These are phyloP conservation scores for Aptenodytes patagonicus DNA, from an alignment of 2,113 vertebrate species.

Conservation along the genomic window DNA sequence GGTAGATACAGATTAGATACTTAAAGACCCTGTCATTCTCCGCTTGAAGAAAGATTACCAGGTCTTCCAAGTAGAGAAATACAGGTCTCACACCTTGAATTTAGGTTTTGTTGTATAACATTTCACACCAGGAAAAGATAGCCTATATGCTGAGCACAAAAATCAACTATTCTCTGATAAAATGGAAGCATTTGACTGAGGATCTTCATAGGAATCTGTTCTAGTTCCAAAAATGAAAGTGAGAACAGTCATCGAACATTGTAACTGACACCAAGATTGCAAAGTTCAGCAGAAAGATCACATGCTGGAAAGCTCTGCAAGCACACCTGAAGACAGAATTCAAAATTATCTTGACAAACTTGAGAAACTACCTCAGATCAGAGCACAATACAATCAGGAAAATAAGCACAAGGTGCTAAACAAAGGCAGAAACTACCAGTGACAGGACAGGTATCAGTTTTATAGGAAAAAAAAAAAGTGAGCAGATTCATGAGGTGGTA, in stretches of 20 bases:
- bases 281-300: background rate
- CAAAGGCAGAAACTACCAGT: background rate
- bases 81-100: background rate
- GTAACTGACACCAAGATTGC: background rate
- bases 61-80: background rate
- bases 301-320: background rate
- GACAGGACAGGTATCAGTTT: background rate
- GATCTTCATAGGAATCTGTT: background rate
- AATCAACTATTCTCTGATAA: background rate
- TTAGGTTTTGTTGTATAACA: background rate
- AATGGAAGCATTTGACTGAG: background rate
- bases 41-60: background rate
- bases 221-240: background rate
- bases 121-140: background rate
- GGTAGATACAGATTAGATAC: background rate
- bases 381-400: background rate
- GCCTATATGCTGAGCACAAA: background rate
- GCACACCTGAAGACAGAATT: background rate
- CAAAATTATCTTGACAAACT: background rate
- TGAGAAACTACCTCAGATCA: background rate
- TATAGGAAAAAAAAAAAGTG: background rate
- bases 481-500: background rate
- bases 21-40: background rate
- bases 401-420: background rate
- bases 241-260: background rate